Evolutionary conservation across 2,888 invertebrate species (phyloP), one percentile per base, ranked within the genome.

Genomic region (Stegana nigrithorax): DNA sequence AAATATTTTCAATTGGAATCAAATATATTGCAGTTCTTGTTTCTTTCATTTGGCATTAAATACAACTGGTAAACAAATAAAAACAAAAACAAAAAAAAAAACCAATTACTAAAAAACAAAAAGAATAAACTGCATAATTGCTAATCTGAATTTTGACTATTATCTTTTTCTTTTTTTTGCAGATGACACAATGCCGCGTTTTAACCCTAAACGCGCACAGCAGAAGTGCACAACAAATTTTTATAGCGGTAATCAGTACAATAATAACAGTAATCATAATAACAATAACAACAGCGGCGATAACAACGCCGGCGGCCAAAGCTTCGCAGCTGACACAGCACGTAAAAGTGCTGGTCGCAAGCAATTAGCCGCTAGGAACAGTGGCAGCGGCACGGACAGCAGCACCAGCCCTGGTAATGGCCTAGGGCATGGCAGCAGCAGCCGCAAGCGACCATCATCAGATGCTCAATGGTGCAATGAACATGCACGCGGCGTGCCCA

Each of bases 171-270:
- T 8, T 50, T 12, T 27, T 12, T 8, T 51, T 51, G 3, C 17
- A 51, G 51, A 25, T 29, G 19, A 51, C n/a, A 51, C 51, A 2
- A 51, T 51, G 51, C 29, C 14, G 19, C 51, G 51, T 19, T 29
- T 51, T 1, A 51, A 29, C 10, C 27, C 6, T 19, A 51, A 29
- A 51, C 29, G 51, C n/a, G n/a, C 17, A 10, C 51, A 51, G 12
- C 27, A 26, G 29, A 51, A 51, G 51, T 51, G 51, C 51, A 17
- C 19, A 26, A 29, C 21, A 12, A 51, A 51, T 51, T 50, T 26
- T 27, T n/a, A 50, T 1, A 50, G 14, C 8, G 26, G 8, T 27
- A 27, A 50, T 50, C 50, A 50, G 50, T 26, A 50, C 26, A 25
- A 51, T 17, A 51, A 26, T 14, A 26, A 51, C 4, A 45, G 19